phyloP scores from a whole-genome alignment of 1,140 invertebrate species.

The Drosophila dunni region DNA sequence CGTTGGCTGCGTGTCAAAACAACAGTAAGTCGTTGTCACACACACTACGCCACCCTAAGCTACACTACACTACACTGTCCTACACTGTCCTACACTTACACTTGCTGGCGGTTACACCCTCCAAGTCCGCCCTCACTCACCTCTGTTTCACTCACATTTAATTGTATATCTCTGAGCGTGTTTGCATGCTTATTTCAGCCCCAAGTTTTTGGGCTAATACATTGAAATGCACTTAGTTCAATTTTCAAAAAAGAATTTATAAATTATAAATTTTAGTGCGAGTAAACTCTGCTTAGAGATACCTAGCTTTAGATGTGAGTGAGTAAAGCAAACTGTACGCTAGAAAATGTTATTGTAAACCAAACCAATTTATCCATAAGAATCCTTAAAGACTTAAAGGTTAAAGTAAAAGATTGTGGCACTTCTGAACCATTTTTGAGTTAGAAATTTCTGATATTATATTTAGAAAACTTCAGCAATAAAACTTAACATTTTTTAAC shows the following conservation, averaged over 20 bases:
- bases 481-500: no score
- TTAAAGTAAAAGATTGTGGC: no score
- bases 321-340: no score
- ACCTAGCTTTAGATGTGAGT: no score
- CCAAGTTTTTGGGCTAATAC: constrained; percentile 42
- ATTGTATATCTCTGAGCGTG: constrained; percentile 25
- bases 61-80: neutral
- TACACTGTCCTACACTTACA: neutral
- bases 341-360: no score
- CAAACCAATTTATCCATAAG: no score
- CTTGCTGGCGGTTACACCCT: neutral
- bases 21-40: constrained; percentile 64
- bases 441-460: no score
- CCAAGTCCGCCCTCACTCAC: neutral
- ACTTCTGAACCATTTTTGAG: no score
- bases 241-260: neutral
- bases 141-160: constrained; percentile 17
- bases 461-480: no score
- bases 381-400: no score
- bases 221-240: constrained; percentile 74
- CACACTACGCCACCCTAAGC: neutral
- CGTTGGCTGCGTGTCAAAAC: constrained; percentile 82
- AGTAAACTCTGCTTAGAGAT: neutral
- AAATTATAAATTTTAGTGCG: neutral
- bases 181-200: constrained; percentile 35